A percentile compares a stretch with the other conserved stretches of the same genome.
phyloP scores from a whole-genome alignment of 1,140 invertebrate genomes.

The Druon quercuslanigerum region DNA sequence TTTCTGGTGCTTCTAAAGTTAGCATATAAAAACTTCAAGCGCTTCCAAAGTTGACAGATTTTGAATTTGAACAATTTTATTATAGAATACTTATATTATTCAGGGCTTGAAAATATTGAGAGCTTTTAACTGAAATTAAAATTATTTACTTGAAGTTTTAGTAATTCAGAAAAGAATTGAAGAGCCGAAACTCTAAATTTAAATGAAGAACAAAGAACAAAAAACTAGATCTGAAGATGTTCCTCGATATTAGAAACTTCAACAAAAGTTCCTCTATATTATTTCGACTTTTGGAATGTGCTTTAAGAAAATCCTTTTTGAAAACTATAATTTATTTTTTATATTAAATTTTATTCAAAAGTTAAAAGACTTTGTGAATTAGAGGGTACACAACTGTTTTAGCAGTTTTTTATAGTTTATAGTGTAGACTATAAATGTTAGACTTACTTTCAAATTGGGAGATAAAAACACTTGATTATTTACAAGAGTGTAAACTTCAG shows the following conservation, averaged over 20 bases:
- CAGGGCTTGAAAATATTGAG: no score
- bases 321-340: conserved; percentile 7
- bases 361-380: background rate
- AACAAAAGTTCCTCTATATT: conserved; percentile 12
- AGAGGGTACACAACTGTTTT: conserved; percentile 2
- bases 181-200: background rate
- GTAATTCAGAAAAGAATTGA: no score
- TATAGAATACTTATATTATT: no score
- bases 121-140: no score
- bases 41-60: no score
- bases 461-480: background rate
- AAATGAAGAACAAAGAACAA: background rate
- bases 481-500: background rate
- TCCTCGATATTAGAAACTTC: background rate
- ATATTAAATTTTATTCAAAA: background rate
- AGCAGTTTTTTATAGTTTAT: background rate
- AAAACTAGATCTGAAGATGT: background rate
- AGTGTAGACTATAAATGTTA: background rate
- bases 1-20: no score
- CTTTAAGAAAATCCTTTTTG: background rate
- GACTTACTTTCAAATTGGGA: background rate
- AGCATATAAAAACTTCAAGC: no score
- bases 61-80: no score
- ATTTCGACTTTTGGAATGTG: background rate
- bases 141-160: no score